phyloP scores from a whole-genome alignment of 2,113 vertebrate species.

The Holacanthus passer region DNA sequence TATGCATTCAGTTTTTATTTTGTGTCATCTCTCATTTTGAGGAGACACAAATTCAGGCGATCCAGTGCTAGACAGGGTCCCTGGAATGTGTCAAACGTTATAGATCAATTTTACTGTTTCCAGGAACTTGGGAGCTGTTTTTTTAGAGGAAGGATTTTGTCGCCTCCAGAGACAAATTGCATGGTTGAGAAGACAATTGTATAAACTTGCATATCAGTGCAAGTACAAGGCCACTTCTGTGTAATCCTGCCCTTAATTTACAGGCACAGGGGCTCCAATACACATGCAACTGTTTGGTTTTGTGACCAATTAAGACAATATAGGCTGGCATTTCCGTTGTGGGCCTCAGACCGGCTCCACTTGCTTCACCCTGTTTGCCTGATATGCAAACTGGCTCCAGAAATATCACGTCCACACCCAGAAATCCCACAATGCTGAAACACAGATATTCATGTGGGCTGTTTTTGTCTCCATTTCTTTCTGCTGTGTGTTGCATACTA shows the following conservation, averaged over 20 bases:
- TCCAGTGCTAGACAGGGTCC: neutral
- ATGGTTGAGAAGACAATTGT: neutral
- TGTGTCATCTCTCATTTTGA: neutral
- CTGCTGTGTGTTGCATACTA: neutral
- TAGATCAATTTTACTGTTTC: neutral
- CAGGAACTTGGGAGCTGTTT: neutral
- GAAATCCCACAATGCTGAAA: neutral
- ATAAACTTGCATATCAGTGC: neutral
- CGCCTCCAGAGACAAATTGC: neutral
- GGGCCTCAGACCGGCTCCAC: neutral
- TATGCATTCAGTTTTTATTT: neutral
- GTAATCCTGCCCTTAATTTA: neutral
- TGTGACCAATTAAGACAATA: slow-evolving; percentile 15
- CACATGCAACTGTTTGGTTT: neutral
- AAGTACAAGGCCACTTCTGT: neutral
- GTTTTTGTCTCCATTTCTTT: neutral
- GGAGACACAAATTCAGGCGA: neutral
- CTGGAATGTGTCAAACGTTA: neutral
- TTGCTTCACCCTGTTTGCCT: slow-evolving; percentile 5
- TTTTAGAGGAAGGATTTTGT: neutral
- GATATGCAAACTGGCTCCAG: slow-evolving; percentile 1
- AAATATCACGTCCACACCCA: slow-evolving; percentile 15
- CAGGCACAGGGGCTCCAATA: neutral
- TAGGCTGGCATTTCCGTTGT: slow-evolving; percentile 13
- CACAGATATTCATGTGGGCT: neutral